A percentile compares a stretch with the other conserved stretches of the same genome.
These are phyloP conservation scores for Aphelenchoides fujianensis DNA, from an alignment of 1,140 invertebrate species.

Conservation along the genomic window DNA sequence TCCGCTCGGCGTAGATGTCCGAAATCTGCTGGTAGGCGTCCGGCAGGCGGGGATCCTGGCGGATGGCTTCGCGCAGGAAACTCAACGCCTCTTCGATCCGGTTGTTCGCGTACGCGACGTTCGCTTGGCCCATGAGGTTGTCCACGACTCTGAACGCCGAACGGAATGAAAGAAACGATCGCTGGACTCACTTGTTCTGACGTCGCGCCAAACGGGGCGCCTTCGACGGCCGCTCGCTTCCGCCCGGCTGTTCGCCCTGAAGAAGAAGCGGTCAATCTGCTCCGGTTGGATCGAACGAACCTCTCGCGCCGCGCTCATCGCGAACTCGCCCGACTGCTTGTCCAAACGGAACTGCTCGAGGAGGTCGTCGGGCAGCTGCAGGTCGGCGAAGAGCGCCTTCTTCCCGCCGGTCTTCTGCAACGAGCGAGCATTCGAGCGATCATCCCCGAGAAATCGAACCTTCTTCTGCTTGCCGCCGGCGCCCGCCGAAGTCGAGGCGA, in stretches of 20 bases:
- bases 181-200: background rate
- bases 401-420: background rate
- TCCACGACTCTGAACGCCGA: slow-evolving; percentile 44
- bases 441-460: too few species aligned
- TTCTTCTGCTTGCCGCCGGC: too few species aligned
- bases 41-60: slow-evolving; percentile 51
- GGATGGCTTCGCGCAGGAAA: slow-evolving; percentile 51
- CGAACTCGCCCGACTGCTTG: background rate
- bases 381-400: background rate
- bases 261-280: background rate
- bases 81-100: slow-evolving; percentile 45
- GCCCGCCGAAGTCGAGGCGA: too few species aligned
- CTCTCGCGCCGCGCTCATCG: background rate
- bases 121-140: slow-evolving; percentile 55
- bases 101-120: slow-evolving; percentile 47
- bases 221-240: background rate
- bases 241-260: background rate
- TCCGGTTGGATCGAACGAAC: background rate
- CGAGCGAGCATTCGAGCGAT: too few species aligned
- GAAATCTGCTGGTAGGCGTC: slow-evolving; percentile 55
- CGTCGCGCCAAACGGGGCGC: background rate
- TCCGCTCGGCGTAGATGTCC: slow-evolving; percentile 49
- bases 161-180: background rate
- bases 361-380: background rate
- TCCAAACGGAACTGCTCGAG: background rate